Evolutionary conservation across 2,113 vertebrate genomes (phyloP).

Genomic region (Fulica atra): DNA sequence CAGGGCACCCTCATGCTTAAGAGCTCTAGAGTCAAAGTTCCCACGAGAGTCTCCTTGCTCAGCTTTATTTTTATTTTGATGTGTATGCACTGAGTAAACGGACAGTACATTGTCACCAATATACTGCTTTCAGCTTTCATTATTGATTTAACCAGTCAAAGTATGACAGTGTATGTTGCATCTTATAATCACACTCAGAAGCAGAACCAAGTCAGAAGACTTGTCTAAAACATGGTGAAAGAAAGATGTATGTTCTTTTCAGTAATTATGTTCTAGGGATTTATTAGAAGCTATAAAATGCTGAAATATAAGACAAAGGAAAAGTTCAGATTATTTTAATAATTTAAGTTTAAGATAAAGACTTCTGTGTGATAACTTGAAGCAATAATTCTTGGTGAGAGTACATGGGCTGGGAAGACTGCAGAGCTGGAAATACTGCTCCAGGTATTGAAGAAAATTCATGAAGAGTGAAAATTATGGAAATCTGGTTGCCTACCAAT

Average conservation of each 20-base stretch:
- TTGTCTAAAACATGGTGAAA: neutral
- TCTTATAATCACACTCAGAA: neutral
- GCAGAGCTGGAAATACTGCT: neutral
- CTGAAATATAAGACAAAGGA: neutral
- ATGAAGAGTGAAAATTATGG: neutral
- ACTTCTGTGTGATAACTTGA: neutral
- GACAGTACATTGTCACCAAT: neutral
- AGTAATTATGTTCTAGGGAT: neutral
- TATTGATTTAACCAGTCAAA: neutral
- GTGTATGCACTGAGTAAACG: neutral
- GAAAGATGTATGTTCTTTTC: neutral
- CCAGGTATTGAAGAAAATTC: neutral
- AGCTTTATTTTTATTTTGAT: neutral
- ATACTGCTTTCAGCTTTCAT: constrained; percentile 14
- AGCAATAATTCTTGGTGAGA: constrained; percentile 2
- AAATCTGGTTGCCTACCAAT: neutral
- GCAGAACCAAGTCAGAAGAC: neutral
- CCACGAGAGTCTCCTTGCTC: neutral
- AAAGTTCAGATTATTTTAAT: neutral
- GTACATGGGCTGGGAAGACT: neutral
- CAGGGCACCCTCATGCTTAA: neutral
- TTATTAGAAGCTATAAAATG: constrained; percentile 9
- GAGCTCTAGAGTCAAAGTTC: neutral
- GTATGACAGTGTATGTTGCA: neutral
- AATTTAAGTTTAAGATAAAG: constrained; percentile 25